These are phyloP conservation scores for Andrena chrysosceles DNA, from an alignment of 2,888 invertebrate genomes.

Conservation along the genomic window DNA sequence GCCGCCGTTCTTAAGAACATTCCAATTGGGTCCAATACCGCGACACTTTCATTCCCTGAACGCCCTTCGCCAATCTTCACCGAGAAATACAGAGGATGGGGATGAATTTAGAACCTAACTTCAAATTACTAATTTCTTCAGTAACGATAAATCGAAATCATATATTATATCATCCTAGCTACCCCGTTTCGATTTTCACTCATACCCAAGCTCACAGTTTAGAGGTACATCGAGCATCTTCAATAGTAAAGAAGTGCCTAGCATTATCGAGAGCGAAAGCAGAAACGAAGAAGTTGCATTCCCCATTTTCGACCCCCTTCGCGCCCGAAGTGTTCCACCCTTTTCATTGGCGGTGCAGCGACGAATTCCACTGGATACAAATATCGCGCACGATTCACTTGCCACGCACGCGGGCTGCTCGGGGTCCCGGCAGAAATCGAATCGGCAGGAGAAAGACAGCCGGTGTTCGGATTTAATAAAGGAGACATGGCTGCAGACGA, in stretches of 20 bases:
- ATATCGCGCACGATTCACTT: neutral
- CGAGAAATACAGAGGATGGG: neutral
- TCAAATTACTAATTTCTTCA: too few relatives aligned
- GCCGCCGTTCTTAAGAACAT: conserved; percentile 44
- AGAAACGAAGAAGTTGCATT: neutral
- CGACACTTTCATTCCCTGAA: conserved; percentile 33
- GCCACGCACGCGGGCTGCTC: neutral
- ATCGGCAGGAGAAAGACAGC: conserved; percentile 32
- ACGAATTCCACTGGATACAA: neutral
- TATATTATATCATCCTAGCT: too few relatives aligned
- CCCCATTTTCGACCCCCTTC: neutral
- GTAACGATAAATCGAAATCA: too few relatives aligned
- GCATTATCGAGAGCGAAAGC: neutral
- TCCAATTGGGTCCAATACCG: conserved; percentile 42
- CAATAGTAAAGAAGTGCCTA: neutral
- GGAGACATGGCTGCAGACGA: conserved; percentile 59
- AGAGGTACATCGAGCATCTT: too few relatives aligned
- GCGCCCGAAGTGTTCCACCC: neutral
- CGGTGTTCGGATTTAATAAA: conserved; percentile 61
- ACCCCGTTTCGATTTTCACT: too few relatives aligned
- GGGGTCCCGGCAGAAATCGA: conserved; percentile 24
- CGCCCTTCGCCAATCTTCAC: conserved; percentile 15
- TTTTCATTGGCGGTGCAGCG: neutral
- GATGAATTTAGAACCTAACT: neutral
- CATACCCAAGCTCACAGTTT: too few relatives aligned